Conservation (phyloP, 2,797 vertebrate species). For the Sebastolobus altivelis region DNA sequence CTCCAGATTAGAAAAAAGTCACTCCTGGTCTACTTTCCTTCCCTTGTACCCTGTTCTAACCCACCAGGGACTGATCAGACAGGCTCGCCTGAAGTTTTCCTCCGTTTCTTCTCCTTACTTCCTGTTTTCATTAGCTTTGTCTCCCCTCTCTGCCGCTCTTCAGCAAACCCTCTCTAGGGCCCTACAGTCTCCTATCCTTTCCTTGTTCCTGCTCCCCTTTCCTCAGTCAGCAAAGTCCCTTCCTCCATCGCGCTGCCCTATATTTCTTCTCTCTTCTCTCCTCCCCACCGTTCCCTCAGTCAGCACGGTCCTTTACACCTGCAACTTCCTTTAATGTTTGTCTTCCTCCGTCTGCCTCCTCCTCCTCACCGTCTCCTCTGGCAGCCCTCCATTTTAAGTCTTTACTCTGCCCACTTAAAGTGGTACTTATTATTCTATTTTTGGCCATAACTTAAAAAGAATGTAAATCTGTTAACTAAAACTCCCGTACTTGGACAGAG, state of each 20-base stretch:
- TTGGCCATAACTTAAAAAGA: conserved; percentile 48
- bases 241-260: conserved; percentile 1
- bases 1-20: not conserved
- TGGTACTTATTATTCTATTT: conserved; percentile 48
- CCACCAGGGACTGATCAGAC: conserved; percentile 18
- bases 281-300: conserved; percentile 3
- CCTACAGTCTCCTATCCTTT: conserved; percentile 13
- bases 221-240: conserved; percentile 44
- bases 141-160: conserved; percentile 6
- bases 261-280: conserved; percentile 24
- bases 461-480: conserved; percentile 44
- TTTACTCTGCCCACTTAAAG: conserved; percentile 33
- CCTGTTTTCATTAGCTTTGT: conserved; percentile 34
- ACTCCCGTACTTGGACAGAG: conserved; percentile 33
- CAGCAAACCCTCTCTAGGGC: conserved; percentile 19
- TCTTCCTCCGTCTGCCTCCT: conserved; percentile 6
- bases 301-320: conserved; percentile 30
- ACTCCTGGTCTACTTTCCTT: conserved; percentile 13
- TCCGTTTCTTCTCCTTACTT: conserved; percentile 7
- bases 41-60: conserved; percentile 5
- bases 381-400: conserved; percentile 55
- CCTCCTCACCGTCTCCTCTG: conserved; percentile 36
- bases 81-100: conserved; percentile 32
- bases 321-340: conserved; percentile 8
- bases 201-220: conserved; percentile 35